These are phyloP conservation scores for Hirtodrosophila duncani DNA, from an alignment of 2,888 invertebrate species.

Conservation along the genomic window DNA sequence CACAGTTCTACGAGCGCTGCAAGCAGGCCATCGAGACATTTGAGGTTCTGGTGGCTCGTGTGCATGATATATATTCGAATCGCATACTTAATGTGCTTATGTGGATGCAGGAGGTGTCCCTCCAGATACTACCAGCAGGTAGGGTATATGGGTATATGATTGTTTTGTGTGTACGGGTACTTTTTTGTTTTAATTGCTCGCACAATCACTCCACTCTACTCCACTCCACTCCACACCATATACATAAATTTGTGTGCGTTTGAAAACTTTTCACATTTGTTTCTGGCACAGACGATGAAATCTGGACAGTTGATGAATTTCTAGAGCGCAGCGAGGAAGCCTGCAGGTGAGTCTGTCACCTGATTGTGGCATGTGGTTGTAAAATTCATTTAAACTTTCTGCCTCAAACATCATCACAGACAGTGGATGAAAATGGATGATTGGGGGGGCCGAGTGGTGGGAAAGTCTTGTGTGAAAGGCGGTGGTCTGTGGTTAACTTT, in stretches of 20 bases:
- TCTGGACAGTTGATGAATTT: slow-evolving; percentile 93
- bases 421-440: not conserved
- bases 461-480: slow-evolving; percentile 12
- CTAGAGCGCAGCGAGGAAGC: slow-evolving; percentile 89
- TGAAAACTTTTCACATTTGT: slow-evolving; percentile 64
- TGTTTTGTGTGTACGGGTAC: too few relatives aligned
- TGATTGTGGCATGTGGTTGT: slow-evolving; percentile 38
- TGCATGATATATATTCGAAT: slow-evolving; percentile 93
- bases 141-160: too few relatives aligned
- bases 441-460: too few relatives aligned
- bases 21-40: slow-evolving; percentile 89
- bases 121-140: slow-evolving; percentile 88
- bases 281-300: slow-evolving; percentile 82
- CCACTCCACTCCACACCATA: too few relatives aligned
- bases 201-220: too few relatives aligned
- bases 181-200: too few relatives aligned
- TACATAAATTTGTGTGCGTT: not conserved
- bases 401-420: slow-evolving; percentile 2
- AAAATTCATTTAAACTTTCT: slow-evolving; percentile 52
- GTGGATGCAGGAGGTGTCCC: slow-evolving; percentile 91
- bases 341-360: slow-evolving; percentile 80
- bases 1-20: slow-evolving; percentile 86
- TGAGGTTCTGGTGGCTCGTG: slow-evolving; percentile 86
- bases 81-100: slow-evolving; percentile 91
- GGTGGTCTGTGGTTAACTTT: slow-evolving; percentile 25